Percentiles rank a stretch among this genome's conserved stretches.
phyloP scores from a whole-genome alignment of 2,888 invertebrate species.

The Oegoconia quadripuncta region DNA sequence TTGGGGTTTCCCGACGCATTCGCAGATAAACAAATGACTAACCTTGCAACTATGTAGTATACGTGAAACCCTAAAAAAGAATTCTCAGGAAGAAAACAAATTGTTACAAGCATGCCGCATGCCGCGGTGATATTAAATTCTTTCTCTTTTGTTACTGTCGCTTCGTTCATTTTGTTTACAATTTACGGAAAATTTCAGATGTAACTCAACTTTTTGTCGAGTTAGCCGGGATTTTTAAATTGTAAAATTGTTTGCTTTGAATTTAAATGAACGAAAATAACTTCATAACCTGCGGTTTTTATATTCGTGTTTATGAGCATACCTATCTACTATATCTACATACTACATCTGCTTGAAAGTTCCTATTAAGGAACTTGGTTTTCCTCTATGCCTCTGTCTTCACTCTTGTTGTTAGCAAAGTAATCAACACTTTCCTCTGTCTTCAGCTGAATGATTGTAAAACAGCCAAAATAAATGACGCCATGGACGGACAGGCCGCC shows the following conservation, averaged over 20 bases:
- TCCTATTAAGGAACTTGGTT: too few relatives aligned
- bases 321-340: not conserved
- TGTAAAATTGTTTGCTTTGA: slow-evolving; percentile 47
- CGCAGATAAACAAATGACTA: slow-evolving; percentile 30
- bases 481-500: too few relatives aligned
- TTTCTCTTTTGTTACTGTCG: slow-evolving; percentile 59
- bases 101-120: slow-evolving; percentile 58
- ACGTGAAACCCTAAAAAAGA: slow-evolving; percentile 49
- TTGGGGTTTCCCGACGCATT: slow-evolving; percentile 10
- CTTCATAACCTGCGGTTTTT: slow-evolving; percentile 4
- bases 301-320: not conserved
- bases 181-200: slow-evolving; percentile 49
- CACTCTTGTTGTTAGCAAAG: too few relatives aligned
- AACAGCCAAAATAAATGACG: too few relatives aligned
- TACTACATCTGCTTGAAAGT: not conserved
- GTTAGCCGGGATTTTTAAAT: slow-evolving; percentile 46
- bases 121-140: slow-evolving; percentile 70
- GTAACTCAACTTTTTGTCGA: slow-evolving; percentile 49
- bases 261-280: slow-evolving; percentile 30
- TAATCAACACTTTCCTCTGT: too few relatives aligned
- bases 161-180: slow-evolving; percentile 58
- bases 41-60: slow-evolving; percentile 36
- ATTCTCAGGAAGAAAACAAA: slow-evolving; percentile 63
- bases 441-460: too few relatives aligned
- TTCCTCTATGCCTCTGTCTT: too few relatives aligned